A percentile compares a stretch with the other conserved stretches of the same genome.
Evolutionary conservation across 2,113 vertebrate genomes (phyloP).

Genomic region (Muntiacus reevesi): DNA sequence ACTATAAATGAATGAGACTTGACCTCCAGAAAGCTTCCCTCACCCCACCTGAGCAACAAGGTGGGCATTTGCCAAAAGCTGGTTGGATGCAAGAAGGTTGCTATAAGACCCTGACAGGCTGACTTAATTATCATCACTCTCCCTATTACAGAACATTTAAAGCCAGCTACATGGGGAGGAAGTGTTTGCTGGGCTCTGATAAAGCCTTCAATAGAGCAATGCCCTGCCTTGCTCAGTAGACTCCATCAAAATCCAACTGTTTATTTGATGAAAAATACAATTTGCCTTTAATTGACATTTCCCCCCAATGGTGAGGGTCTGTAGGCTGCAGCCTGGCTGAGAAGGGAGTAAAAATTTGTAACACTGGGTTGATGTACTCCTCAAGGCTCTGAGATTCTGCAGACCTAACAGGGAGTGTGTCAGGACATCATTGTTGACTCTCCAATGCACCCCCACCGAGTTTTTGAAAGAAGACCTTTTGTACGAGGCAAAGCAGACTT

Average conservation of each 20-base stretch:
- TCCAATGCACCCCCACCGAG: background rate
- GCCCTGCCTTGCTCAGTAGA: conserved; percentile 28
- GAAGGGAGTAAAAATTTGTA: background rate
- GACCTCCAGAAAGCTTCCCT: background rate
- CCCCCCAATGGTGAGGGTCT: conserved; percentile 18
- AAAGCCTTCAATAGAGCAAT: conserved; percentile 46
- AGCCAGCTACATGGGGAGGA: background rate
- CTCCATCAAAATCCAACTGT: conserved; percentile 36
- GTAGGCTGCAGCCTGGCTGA: background rate
- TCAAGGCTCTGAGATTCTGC: background rate
- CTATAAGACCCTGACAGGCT: background rate
- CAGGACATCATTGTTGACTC: background rate
- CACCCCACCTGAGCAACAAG: background rate
- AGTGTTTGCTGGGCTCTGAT: conserved; percentile 54
- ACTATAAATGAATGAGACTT: background rate
- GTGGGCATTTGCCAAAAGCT: background rate
- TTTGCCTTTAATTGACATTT: conserved; percentile 18
- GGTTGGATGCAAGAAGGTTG: background rate
- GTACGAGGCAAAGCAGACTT: conserved; percentile 1
- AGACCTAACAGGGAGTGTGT: background rate
- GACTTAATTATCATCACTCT: conserved; percentile 4
- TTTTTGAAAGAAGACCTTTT: conserved; percentile 35
- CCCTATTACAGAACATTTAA: conserved; percentile 37
- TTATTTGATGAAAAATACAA: conserved; percentile 47
- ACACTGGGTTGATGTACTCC: background rate